These are phyloP conservation scores for Rhagium mordax DNA, from an alignment of 2,888 invertebrate species.

Conservation along the genomic window DNA sequence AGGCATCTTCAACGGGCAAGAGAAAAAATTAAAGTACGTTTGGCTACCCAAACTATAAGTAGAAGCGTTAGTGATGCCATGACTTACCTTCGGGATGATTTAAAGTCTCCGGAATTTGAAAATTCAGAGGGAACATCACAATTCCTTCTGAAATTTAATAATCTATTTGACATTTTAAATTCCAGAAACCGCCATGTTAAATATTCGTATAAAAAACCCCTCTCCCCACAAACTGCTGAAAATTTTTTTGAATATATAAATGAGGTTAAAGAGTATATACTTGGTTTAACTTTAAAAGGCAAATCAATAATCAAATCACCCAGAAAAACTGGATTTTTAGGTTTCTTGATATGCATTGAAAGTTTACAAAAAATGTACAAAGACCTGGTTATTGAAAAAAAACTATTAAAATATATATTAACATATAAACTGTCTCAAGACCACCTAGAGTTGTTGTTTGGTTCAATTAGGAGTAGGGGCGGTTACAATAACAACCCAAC, in stretches of 20 bases:
- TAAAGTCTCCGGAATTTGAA: constrained; percentile 32
- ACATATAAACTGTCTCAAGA: constrained; percentile 34
- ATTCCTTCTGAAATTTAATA: constrained; percentile 41
- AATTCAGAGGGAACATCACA: constrained; percentile 34
- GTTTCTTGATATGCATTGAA: constrained; percentile 33
- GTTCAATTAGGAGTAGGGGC: constrained; percentile 30
- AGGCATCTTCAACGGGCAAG: constrained; percentile 44
- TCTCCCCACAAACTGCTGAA: constrained; percentile 29
- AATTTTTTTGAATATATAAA: constrained; percentile 25
- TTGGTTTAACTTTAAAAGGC: neutral
- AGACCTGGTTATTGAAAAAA: constrained; percentile 12
- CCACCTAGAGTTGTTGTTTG: constrained; percentile 36
- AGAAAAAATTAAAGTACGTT: constrained; percentile 47
- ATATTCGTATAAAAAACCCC: constrained; percentile 44
- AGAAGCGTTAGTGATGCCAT: constrained; percentile 47
- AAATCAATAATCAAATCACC: neutral
- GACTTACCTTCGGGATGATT: constrained; percentile 34
- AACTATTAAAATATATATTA: constrained; percentile 33
- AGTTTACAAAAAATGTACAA: constrained; percentile 33
- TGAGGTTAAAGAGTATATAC: constrained; percentile 3
- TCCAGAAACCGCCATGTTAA: constrained; percentile 36
- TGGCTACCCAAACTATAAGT: constrained; percentile 44
- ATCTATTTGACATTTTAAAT: constrained; percentile 47
- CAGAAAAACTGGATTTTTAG: constrained; percentile 44
- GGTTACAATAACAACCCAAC: constrained; percentile 39